Evolutionary conservation across 2,797 vertebrate species (phyloP).

Genomic region (Argyrosomus regius): DNA sequence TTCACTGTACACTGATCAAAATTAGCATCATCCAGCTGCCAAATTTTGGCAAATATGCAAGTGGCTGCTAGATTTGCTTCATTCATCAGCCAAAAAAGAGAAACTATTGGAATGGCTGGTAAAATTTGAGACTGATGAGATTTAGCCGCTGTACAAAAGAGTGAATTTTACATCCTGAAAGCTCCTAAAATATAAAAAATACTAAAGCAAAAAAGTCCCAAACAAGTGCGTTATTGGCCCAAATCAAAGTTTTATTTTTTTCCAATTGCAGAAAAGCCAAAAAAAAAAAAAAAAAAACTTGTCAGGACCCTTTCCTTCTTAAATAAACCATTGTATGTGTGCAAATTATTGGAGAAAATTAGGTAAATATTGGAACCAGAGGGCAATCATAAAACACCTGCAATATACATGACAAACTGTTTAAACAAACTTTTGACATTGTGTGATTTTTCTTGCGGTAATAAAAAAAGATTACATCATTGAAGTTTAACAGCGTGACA

Average conservation of each 20-base stretch:
- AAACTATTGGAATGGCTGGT: too few relatives aligned
- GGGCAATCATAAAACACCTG: constrained; percentile 10
- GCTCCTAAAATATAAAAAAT: too few relatives aligned
- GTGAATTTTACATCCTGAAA: too few relatives aligned
- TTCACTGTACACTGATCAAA: background rate
- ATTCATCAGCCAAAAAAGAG: too few relatives aligned
- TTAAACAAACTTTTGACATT: background rate
- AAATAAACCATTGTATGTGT: constrained; percentile 14
- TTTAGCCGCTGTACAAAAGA: too few relatives aligned
- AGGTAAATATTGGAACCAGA: constrained; percentile 21
- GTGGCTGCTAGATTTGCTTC: too few relatives aligned
- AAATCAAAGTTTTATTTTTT: too few relatives aligned
- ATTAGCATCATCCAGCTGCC: too few relatives aligned
- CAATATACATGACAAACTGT: background rate
- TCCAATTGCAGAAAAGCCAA: background rate
- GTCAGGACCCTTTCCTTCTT: background rate
- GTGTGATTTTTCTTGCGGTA: background rate
- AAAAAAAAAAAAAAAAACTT: background rate
- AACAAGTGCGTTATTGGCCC: background rate
- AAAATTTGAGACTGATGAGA: too few relatives aligned
- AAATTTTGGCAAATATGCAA: too few relatives aligned
- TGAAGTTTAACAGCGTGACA: background rate
- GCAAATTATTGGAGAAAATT: background rate
- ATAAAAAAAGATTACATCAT: background rate
- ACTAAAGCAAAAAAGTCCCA: background rate